A percentile compares a stretch with the other conserved stretches of the same genome.
phyloP scores from a whole-genome alignment of 2,888 invertebrate genomes.

The Schrankia costaestrigalis region DNA sequence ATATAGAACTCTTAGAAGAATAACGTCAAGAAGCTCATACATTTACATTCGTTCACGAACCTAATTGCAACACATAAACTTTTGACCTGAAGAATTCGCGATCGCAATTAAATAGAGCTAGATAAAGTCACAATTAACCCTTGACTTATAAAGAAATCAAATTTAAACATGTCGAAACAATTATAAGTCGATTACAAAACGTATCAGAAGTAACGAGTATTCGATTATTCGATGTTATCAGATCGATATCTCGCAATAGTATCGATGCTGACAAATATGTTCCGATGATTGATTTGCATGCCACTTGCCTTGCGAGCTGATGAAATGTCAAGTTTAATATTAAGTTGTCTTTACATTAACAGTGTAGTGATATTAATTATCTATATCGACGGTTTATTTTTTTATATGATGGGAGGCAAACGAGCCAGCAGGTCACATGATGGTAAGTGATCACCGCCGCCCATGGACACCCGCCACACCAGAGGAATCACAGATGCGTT shows the following conservation, averaged over 20 bases:
- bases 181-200: slow-evolving; percentile 22
- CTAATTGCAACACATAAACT: neutral
- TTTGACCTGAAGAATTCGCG: neutral
- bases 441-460: no score
- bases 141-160: slow-evolving; percentile 2
- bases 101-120: neutral
- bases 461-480: no score
- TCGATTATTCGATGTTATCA: slow-evolving; percentile 23
- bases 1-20: no score
- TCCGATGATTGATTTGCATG: slow-evolving; percentile 32
- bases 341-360: slow-evolving; percentile 8
- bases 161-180: slow-evolving; percentile 6
- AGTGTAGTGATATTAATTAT: no score
- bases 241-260: slow-evolving; percentile 24
- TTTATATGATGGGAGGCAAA: no score
- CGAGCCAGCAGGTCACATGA: no score
- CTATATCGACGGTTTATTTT: no score
- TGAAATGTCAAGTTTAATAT: slow-evolving; percentile 22
- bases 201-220: slow-evolving; percentile 7
- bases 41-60: no score
- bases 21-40: no score
- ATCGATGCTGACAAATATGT: slow-evolving; percentile 28
- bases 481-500: no score
- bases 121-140: slow-evolving; percentile 8
- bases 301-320: slow-evolving; percentile 23